These are phyloP conservation scores for Diadumene lineata DNA, from an alignment of 92 coral and sea anemone genomes.

Conservation along the genomic window DNA sequence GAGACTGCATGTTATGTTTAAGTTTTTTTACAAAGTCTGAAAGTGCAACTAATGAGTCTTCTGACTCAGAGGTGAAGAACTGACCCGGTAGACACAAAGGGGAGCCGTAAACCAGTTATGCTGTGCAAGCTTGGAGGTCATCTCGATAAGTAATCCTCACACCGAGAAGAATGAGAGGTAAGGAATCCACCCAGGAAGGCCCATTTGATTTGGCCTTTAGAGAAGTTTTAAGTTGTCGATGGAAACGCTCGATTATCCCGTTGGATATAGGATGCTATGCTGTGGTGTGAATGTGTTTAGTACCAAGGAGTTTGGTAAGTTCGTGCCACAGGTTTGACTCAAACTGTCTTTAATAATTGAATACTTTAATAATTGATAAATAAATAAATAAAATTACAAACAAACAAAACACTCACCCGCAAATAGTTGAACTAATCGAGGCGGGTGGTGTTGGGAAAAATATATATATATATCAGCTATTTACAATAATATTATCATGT, in stretches of 20 bases:
- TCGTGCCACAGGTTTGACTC: constrained; percentile 52
- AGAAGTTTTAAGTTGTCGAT: constrained; percentile 37
- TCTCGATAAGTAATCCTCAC: constrained; percentile 41
- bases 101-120: constrained; percentile 19
- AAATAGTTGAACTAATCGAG: too few species aligned
- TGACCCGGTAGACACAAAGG: constrained; percentile 57
- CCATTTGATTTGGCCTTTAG: constrained; percentile 38
- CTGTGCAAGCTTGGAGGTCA: constrained; percentile 41
- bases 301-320: constrained; percentile 52
- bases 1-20: constrained; percentile 29
- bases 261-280: constrained; percentile 58
- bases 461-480: too few species aligned
- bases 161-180: constrained; percentile 52
- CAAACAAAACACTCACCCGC: too few species aligned
- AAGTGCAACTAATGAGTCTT: not conserved
- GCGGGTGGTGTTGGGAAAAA: too few species aligned
- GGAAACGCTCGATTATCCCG: constrained; percentile 56
- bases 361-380: too few species aligned
- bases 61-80: constrained; percentile 23
- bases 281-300: constrained; percentile 48
- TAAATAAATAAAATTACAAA: too few species aligned
- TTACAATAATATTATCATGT: too few species aligned
- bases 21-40: constrained; percentile 30
- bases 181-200: constrained; percentile 25
- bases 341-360: constrained; percentile 49